These are phyloP conservation scores for Diphyllodes magnificus DNA, from an alignment of 2,113 vertebrate genomes.

Conservation along the genomic window DNA sequence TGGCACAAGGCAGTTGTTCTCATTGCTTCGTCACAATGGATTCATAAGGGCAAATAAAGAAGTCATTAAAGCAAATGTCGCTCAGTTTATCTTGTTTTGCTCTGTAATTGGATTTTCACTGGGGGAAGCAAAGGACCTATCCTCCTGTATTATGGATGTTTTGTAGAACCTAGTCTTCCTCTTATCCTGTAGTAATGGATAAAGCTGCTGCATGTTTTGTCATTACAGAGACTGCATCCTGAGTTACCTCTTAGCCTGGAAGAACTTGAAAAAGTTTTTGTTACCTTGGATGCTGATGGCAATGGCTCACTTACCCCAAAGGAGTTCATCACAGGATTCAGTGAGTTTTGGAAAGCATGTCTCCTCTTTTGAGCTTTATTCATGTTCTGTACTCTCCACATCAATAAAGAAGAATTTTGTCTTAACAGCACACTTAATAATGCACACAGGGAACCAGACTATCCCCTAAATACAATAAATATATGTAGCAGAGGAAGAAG, in stretches of 20 bases:
- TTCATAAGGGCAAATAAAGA: background rate
- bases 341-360: slow-evolving; percentile 71
- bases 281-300: slow-evolving; percentile 83
- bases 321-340: slow-evolving; percentile 89
- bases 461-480: background rate
- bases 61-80: background rate
- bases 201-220: background rate
- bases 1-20: background rate
- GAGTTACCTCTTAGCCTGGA: slow-evolving; percentile 84
- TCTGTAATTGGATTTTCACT: background rate
- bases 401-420: background rate
- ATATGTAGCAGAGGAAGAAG: background rate
- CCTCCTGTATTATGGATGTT: background rate
- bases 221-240: slow-evolving; percentile 71
- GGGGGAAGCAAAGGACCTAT: background rate
- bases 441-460: background rate
- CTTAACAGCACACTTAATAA: background rate
- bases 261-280: slow-evolving; percentile 89
- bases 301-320: slow-evolving; percentile 86
- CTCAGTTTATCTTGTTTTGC: background rate
- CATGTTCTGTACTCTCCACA: background rate
- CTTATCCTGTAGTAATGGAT: background rate
- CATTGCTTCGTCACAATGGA: background rate
- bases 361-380: background rate
- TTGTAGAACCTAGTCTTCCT: background rate